phyloP scores from a whole-genome alignment of 2,113 vertebrate genomes.

The Malurus cyaneus region DNA sequence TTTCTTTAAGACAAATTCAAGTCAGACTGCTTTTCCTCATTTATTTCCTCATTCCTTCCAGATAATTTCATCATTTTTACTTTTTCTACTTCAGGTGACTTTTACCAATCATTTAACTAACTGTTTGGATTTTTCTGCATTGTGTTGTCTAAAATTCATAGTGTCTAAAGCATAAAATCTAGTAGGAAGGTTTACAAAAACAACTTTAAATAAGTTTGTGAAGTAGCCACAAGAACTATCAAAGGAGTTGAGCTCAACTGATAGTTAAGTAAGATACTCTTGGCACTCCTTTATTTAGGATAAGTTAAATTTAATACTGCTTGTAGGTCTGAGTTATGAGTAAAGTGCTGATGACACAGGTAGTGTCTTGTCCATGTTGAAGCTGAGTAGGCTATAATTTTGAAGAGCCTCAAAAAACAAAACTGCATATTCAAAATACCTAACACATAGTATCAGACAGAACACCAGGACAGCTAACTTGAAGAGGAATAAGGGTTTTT shows the following conservation, averaged over 20 bases:
- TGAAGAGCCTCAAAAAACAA: neutral
- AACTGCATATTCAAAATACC: neutral
- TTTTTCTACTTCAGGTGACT: neutral
- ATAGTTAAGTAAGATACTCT: neutral
- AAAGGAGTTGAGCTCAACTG: neutral
- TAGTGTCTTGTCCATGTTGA: neutral
- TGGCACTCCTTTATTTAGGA: neutral
- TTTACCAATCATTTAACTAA: neutral
- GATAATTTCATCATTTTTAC: fast-evolving
- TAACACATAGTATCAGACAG: neutral
- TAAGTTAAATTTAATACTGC: neutral
- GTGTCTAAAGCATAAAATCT: neutral
- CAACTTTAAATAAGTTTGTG: neutral
- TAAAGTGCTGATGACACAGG: neutral
- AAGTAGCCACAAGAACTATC: neutral
- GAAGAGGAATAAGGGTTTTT: neutral
- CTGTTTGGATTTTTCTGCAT: neutral
- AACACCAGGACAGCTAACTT: neutral
- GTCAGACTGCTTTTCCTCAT: neutral
- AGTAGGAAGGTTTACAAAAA: neutral
- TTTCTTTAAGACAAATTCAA: neutral
- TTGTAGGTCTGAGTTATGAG: neutral
- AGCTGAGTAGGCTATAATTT: neutral
- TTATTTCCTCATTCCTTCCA: neutral
- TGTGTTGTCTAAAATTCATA: fast-evolving